phyloP scores from a whole-genome alignment of 2,113 vertebrate species.

The Taxidea taxus region DNA sequence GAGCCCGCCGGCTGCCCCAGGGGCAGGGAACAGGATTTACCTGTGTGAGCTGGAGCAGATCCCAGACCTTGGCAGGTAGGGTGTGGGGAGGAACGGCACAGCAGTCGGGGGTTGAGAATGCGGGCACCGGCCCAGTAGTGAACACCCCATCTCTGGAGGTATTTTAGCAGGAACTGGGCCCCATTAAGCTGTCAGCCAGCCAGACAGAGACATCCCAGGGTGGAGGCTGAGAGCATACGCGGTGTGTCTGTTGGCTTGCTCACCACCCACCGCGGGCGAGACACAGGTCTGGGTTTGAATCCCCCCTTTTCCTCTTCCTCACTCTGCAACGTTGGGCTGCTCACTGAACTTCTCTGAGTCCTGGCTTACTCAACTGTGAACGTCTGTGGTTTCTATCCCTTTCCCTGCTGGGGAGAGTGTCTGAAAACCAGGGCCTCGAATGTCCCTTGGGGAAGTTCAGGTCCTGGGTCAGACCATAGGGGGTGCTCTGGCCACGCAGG shows the following conservation, averaged over 20 bases:
- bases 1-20: neutral
- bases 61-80: fast-evolving
- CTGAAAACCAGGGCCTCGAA: neutral
- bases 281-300: neutral
- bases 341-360: neutral
- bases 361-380: neutral
- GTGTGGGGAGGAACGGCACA: fast-evolving
- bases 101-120: fast-evolving
- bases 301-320: neutral
- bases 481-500: neutral
- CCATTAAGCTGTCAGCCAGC: neutral
- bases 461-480: fast-evolving
- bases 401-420: neutral
- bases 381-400: neutral
- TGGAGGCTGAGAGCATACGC: fast-evolving
- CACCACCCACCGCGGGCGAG: fast-evolving
- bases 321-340: neutral
- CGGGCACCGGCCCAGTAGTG: fast-evolving
- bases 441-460: neutral
- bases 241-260: neutral
- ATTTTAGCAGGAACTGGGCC: neutral
- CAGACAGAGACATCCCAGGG: fast-evolving
- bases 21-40: neutral
- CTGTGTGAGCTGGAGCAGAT: neutral
- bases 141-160: neutral